Percentiles rank a stretch among this genome's conserved stretches.
Evolutionary conservation across 2,888 invertebrate genomes (phyloP).

Genomic region (Cheilosia pagana): DNA sequence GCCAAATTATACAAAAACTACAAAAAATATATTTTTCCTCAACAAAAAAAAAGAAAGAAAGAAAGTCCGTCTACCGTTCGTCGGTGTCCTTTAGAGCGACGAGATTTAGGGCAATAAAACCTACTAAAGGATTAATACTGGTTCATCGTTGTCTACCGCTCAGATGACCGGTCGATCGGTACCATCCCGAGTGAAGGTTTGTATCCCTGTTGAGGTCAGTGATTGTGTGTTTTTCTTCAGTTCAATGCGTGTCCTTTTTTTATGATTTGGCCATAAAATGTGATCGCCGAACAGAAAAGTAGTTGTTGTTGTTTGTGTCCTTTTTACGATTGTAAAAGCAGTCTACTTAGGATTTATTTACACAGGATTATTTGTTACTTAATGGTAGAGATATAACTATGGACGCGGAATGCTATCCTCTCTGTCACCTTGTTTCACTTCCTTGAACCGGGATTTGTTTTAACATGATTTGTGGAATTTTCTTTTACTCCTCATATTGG

Average conservation of each 20-base stretch:
- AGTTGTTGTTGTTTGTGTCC: slow-evolving; percentile 35
- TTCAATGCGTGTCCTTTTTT: slow-evolving; percentile 54
- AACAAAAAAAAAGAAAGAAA: neutral
- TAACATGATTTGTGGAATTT: slow-evolving; percentile 3
- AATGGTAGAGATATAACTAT: slow-evolving; percentile 42
- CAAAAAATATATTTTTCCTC: neutral
- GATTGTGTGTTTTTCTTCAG: slow-evolving; percentile 63
- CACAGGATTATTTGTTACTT: slow-evolving; percentile 65
- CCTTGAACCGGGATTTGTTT: slow-evolving; percentile 10
- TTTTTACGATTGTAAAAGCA: slow-evolving; percentile 36
- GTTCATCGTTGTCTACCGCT: neutral
- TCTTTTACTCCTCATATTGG: slow-evolving; percentile 4
- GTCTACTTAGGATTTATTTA: slow-evolving; percentile 65
- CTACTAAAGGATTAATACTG: slow-evolving; percentile 53
- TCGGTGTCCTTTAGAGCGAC: neutral
- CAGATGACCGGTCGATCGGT: slow-evolving; percentile 31
- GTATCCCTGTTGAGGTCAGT: slow-evolving; percentile 65
- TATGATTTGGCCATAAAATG: slow-evolving; percentile 61
- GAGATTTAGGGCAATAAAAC: slow-evolving; percentile 33
- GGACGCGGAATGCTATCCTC: neutral
- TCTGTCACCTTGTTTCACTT: neutral
- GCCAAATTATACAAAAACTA: slow-evolving; percentile 11
- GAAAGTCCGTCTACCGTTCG: slow-evolving; percentile 1
- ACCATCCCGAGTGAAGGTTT: neutral
- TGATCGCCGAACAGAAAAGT: neutral